Percentiles rank a stretch among this genome's conserved stretches.
These are phyloP conservation scores for Heterocephalus glaber DNA, from an alignment of 2,113 vertebrate genomes.

Conservation along the genomic window DNA sequence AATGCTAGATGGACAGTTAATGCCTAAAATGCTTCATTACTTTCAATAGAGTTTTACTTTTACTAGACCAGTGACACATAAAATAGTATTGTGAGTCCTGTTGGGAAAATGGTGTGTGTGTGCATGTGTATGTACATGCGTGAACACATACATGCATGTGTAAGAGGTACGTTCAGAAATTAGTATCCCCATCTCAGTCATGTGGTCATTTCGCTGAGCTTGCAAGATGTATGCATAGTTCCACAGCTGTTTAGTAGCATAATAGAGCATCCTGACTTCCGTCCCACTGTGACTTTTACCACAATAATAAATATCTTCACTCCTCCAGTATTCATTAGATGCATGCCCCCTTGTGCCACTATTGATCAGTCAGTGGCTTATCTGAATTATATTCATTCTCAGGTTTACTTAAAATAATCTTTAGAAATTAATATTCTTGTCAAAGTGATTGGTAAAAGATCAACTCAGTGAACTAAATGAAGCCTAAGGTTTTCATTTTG, in stretches of 20 bases:
- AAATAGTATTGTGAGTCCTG: neutral
- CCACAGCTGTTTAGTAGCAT: neutral
- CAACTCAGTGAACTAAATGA: neutral
- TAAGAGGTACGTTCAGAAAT: neutral
- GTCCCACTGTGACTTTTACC: neutral
- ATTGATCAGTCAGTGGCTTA: neutral
- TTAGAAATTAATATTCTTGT: neutral
- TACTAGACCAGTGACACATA: neutral
- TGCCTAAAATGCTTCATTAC: conserved; percentile 19
- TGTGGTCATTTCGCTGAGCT: neutral
- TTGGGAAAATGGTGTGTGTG: neutral
- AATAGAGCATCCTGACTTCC: neutral
- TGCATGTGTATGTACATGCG: neutral
- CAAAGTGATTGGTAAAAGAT: conserved; percentile 10
- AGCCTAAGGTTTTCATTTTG: neutral
- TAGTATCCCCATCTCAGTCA: neutral
- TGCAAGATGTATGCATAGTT: neutral
- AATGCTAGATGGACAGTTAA: neutral
- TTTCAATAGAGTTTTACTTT: conserved; percentile 28
- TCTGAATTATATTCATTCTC: neutral
- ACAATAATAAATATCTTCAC: neutral
- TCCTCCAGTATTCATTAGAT: neutral
- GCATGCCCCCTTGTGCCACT: neutral
- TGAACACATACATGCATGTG: neutral
- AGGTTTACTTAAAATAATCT: neutral